Evolutionary conservation across 2,888 invertebrate species (phyloP), one percentile per base, ranked within the genome.

Genomic region (Agelastica alni): DNA sequence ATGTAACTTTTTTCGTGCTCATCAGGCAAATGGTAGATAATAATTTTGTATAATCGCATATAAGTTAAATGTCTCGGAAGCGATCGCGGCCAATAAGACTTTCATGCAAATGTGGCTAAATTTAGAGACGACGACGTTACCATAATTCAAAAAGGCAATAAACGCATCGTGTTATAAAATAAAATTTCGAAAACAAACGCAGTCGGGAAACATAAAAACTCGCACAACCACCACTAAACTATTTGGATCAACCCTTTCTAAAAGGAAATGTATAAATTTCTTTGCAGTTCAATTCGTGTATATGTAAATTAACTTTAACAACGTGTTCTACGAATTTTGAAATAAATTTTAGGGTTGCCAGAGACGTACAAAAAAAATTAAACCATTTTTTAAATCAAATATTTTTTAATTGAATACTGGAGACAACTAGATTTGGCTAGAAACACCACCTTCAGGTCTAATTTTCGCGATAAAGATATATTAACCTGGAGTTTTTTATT

Each of bases 231-330:
- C 59, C 56, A 51, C 51, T 59, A 56, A 59, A 59, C 51, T 53
- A 56, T 56, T 54, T 39, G 54, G 34, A 52, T 52, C 49, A 57
- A 59, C 57, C 61, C 57, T 58, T 59, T 57, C 48, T 26, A 54
- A 62, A 58, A 60, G 62, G 62, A 62, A 62, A 58, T 53, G 34
- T 56, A 62, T 62, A 62, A 62, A 62, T 62, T 61, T 61, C 59
- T 61, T 53, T 47, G 53, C 53, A 53, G 56, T 59, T 59, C 61
- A 59, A 59, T 57, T 56, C 60, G 47, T 60, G 58, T 60, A 56
- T 60, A 60, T 58, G 58, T 60, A 58, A 58, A 60, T 58, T 51
- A 48, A 44, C 49, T 39, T 51, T 54, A 60, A 60, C 60, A 55
- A 57, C 54, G 53, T 56, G 54, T 60, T 60, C 49, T 51, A 54